Evolutionary conservation across 2,888 invertebrate genomes (phyloP).

Genomic region (Campoplex capitator): DNA sequence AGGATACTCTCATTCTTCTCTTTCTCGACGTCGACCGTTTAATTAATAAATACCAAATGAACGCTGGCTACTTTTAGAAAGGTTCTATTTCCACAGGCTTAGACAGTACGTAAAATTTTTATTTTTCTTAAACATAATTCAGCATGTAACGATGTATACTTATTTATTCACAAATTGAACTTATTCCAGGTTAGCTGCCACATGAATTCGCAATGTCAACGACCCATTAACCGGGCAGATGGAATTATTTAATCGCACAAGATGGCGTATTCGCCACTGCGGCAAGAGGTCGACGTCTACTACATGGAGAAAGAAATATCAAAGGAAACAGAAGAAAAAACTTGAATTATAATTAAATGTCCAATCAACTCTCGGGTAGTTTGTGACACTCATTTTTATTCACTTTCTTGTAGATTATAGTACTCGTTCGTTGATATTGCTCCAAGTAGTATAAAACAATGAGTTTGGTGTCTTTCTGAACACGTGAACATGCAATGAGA

Average conservation of each 20-base stretch:
- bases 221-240: conserved; percentile 54
- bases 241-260: conserved; percentile 58
- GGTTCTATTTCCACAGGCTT: not conserved
- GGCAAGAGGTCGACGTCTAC: not conserved
- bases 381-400: not conserved
- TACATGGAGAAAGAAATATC: conserved; percentile 4
- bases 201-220: conserved; percentile 63
- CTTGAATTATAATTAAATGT: conserved; percentile 12
- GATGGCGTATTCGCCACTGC: conserved; percentile 39
- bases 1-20: conserved; percentile 3
- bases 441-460: not conserved
- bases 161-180: conserved; percentile 33
- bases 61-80: not conserved
- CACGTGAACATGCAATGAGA: not conserved
- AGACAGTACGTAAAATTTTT: not conserved
- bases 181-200: conserved; percentile 1
- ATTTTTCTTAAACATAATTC: not conserved
- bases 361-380: not conserved
- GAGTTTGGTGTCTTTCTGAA: not conserved
- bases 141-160: not conserved
- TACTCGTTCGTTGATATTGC: not conserved
- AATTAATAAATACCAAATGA: not conserved
- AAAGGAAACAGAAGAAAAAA: not conserved
- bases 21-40: not conserved
- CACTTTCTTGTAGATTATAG: not conserved